phyloP scores from a whole-genome alignment of 1,140 invertebrate genomes.

The Drosophila pseudoananassae region DNA sequence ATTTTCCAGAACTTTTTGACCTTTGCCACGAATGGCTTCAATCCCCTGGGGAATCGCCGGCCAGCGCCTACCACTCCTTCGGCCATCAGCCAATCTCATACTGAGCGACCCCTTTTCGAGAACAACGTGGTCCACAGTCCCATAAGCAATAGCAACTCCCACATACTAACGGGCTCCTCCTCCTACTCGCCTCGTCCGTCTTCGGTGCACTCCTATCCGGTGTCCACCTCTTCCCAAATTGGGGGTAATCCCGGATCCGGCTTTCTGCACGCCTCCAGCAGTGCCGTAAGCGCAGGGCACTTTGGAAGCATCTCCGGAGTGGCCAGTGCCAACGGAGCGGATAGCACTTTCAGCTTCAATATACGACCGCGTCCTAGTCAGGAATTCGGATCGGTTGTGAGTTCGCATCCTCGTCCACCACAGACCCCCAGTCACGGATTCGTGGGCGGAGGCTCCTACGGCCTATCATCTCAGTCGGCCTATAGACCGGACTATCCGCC shows the following conservation, averaged over 20 bases:
- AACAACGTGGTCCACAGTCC: constrained; percentile 50
- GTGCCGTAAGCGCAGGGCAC: constrained; percentile 58
- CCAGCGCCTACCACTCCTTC: constrained; percentile 43
- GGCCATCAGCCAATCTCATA: constrained; percentile 29
- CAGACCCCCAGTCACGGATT: constrained; percentile 10
- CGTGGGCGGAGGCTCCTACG: constrained; percentile 41
- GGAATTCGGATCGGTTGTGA: constrained; percentile 27
- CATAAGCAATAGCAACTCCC: constrained; percentile 26
- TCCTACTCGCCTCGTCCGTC: constrained; percentile 40
- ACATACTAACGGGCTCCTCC: constrained; percentile 11
- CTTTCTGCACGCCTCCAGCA: constrained; percentile 69
- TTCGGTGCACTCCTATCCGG: constrained; percentile 37
- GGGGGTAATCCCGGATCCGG: constrained; percentile 35
- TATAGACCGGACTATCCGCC: constrained; percentile 54
- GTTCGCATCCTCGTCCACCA: constrained; percentile 42
- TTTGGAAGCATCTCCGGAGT: constrained; percentile 73
- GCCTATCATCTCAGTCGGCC: constrained; percentile 31
- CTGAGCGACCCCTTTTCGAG: constrained; percentile 51
- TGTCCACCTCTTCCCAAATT: constrained; percentile 54
- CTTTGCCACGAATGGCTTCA: constrained; percentile 66
- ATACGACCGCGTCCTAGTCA: constrained; percentile 74
- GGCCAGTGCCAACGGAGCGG: constrained; percentile 73
- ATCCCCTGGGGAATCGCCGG: constrained; percentile 46
- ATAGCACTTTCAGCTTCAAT: constrained; percentile 80
- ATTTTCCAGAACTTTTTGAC: constrained; percentile 72